Conservation (phyloP, 2,797 vertebrate genomes). For the Notolepis coatsorum region DNA sequence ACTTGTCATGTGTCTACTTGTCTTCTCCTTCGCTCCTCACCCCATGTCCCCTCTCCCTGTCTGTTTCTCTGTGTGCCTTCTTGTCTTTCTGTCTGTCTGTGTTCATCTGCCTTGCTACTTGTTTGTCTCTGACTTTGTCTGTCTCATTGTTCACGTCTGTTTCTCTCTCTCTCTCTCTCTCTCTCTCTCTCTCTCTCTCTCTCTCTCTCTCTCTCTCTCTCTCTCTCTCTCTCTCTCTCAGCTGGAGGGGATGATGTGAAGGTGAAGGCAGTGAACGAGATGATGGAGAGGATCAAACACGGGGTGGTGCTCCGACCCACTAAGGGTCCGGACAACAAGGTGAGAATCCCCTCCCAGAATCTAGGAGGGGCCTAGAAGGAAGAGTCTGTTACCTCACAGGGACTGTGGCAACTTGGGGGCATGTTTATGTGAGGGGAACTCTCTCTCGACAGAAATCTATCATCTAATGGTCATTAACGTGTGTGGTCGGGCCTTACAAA, state of each 20-base stretch:
- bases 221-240: conserved; percentile 16
- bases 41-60: background rate
- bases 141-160: background rate
- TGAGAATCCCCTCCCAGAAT: conserved; percentile 28
- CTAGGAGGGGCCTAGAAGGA: conserved; percentile 14
- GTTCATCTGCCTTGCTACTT: background rate
- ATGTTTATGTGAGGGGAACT: too few relatives aligned
- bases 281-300: conserved; percentile 88
- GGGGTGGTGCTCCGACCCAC: conserved; percentile 84
- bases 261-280: conserved; percentile 86
- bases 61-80: background rate
- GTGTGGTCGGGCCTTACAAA: too few relatives aligned
- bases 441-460: too few relatives aligned
- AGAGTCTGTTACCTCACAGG: too few relatives aligned
- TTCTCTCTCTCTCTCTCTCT: background rate
- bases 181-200: background rate
- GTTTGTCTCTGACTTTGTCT: background rate
- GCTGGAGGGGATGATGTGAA: conserved; percentile 78
- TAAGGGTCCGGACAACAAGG: conserved; percentile 82
- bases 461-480: too few relatives aligned
- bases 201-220: background rate
- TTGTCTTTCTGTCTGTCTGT: too few relatives aligned
- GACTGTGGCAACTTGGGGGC: too few relatives aligned
- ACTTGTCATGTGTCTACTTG: background rate
- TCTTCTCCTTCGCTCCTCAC: background rate